phyloP scores from a whole-genome alignment of 2,888 invertebrate genomes.

The Siphlonurus alternatus region DNA sequence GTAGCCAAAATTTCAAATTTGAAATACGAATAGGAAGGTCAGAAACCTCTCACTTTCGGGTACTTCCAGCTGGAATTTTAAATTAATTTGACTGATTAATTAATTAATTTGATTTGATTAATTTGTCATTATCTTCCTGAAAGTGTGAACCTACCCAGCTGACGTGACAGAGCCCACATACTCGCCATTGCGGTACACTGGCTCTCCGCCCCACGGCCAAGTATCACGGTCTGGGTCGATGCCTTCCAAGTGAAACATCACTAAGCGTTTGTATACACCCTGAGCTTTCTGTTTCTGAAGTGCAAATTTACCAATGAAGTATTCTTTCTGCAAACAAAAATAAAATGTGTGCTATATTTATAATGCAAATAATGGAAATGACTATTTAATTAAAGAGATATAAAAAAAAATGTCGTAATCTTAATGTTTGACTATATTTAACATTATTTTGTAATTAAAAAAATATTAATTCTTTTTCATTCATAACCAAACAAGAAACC shows the following conservation, averaged over 20 bases:
- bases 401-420: neutral
- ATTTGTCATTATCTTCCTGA: no score
- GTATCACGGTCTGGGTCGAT: constrained; percentile 43
- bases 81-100: no score
- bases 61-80: no score
- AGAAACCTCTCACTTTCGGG: no score
- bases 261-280: constrained; percentile 41
- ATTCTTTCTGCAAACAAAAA: constrained; percentile 27
- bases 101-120: no score
- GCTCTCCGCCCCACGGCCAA: constrained; percentile 55
- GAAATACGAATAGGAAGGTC: no score
- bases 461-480: no score
- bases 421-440: no score
- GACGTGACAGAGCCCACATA: constrained; percentile 49
- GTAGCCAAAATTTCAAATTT: no score
- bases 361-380: constrained; percentile 7
- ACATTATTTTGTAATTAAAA: no score
- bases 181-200: constrained; percentile 44
- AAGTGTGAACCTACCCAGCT: constrained; percentile 42
- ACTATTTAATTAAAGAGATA: constrained; percentile 16
- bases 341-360: constrained; percentile 1
- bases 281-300: constrained; percentile 39
- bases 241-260: constrained; percentile 42
- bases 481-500: no score
- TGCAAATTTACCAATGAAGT: constrained; percentile 49